A percentile compares a stretch with the other conserved stretches of the same genome.
phyloP scores from a whole-genome alignment of 2,888 invertebrate species.

The Caenorhabditis doughertyi region DNA sequence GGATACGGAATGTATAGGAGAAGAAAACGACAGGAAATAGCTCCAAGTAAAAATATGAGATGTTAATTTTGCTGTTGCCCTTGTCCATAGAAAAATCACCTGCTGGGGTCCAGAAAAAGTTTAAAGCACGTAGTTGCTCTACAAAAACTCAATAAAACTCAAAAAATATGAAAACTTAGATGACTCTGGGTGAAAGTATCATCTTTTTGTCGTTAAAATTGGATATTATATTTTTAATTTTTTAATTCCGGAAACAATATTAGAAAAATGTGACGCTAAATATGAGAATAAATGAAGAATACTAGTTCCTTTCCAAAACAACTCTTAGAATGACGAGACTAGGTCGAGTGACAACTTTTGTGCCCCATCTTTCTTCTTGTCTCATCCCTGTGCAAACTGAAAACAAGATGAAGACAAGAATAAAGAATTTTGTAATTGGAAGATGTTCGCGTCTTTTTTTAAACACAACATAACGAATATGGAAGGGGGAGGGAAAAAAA shows the following conservation, averaged over 20 bases:
- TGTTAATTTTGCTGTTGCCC: slow-evolving; percentile 14
- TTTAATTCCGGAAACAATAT: too few species aligned
- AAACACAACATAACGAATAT: neutral
- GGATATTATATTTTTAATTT: too few species aligned
- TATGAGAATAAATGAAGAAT: too few species aligned
- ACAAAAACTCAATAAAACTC: too few species aligned
- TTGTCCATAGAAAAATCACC: slow-evolving; percentile 7
- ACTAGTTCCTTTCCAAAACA: too few species aligned
- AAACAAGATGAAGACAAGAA: slow-evolving; percentile 17
- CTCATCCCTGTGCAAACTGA: slow-evolving; percentile 18
- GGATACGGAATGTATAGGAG: slow-evolving; percentile 1
- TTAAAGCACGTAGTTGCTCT: neutral
- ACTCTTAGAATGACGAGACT: neutral
- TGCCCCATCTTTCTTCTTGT: too few species aligned
- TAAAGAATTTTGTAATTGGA: slow-evolving; percentile 40
- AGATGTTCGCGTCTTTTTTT: slow-evolving; percentile 35
- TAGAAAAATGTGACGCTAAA: too few species aligned
- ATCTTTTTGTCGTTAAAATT: too few species aligned
- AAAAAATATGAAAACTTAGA: too few species aligned
- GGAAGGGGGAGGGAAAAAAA: slow-evolving; percentile 40
- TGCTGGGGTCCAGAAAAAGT: slow-evolving; percentile 4
- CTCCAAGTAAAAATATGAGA: slow-evolving; percentile 23
- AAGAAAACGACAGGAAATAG: slow-evolving; percentile 33
- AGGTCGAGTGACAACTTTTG: slow-evolving; percentile 16
- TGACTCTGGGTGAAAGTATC: too few species aligned